A percentile compares a stretch with the other conserved stretches of the same genome.
Evolutionary conservation across 2,797 vertebrate species (phyloP).

Genomic region (Varecia variegata): DNA sequence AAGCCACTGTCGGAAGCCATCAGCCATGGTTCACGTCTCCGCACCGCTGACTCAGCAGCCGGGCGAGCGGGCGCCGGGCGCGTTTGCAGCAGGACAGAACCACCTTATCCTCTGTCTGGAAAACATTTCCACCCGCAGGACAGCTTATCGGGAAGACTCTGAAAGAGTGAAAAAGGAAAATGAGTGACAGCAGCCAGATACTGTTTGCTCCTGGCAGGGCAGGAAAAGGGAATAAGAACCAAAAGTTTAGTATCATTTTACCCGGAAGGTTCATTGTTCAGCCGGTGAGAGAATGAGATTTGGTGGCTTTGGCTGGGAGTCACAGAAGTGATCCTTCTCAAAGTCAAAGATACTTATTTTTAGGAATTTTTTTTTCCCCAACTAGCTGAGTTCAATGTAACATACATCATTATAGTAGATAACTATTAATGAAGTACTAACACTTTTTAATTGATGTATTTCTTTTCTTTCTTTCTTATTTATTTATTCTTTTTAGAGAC

Average conservation of each 20-base stretch:
- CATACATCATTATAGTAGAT: too few relatives aligned
- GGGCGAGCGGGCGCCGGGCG: slow-evolving; percentile 17
- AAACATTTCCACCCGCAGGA: slow-evolving; percentile 46
- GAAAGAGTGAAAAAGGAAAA: background rate
- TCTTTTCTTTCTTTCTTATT: background rate
- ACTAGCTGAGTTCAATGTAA: background rate
- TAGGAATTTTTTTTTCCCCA: background rate
- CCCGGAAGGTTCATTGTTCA: background rate
- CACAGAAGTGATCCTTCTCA: background rate
- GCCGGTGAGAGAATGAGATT: background rate
- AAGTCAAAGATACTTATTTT: background rate
- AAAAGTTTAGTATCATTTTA: background rate
- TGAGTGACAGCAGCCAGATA: background rate
- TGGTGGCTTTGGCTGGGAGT: background rate
- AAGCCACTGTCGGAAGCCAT: slow-evolving; percentile 67
- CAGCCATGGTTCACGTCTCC: slow-evolving; percentile 56
- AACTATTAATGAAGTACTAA: background rate
- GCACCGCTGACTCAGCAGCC: slow-evolving; percentile 45
- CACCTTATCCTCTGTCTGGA: slow-evolving; percentile 48
- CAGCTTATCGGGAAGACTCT: background rate
- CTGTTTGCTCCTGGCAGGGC: background rate
- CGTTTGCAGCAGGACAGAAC: slow-evolving; percentile 21
- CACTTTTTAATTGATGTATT: background rate
- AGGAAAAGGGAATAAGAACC: background rate
- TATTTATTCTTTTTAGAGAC: too few relatives aligned